Evolutionary conservation across 2,888 invertebrate species (phyloP).

Genomic region (Epirrhoe alternata): DNA sequence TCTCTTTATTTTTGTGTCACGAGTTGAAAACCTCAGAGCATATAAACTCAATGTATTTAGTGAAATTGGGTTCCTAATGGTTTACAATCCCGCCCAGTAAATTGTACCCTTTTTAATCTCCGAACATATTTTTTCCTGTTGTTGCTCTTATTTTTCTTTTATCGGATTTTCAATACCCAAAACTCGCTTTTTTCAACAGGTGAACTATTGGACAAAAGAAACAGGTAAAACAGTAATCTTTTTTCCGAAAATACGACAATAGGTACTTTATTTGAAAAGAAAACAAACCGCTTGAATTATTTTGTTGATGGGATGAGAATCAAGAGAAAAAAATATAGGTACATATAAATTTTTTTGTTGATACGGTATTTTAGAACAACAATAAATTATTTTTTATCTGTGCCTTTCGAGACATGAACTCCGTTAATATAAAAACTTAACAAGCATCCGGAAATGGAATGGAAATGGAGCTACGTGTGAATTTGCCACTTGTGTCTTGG

Average conservation of each 20-base stretch:
- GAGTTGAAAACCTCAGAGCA: too few relatives aligned
- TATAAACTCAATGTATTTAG: too few relatives aligned
- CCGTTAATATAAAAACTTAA: too few relatives aligned
- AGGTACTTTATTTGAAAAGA: not conserved
- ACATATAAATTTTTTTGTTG: not conserved
- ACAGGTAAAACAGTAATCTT: conserved; percentile 12
- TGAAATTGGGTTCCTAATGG: not conserved
- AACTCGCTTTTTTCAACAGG: conserved; percentile 7
- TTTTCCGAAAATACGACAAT: conserved; percentile 1
- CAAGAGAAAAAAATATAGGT: not conserved
- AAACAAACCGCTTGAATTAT: conserved; percentile 8
- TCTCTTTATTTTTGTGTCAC: too few relatives aligned
- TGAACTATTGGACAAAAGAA: conserved; percentile 14
- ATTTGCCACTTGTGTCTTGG: too few relatives aligned
- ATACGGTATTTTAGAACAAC: not conserved
- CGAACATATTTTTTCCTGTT: not conserved
- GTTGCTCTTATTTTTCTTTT: conserved; percentile 8
- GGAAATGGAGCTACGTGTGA: too few relatives aligned
- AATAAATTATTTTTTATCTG: not conserved
- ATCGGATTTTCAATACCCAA: conserved; percentile 12
- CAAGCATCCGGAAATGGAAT: too few relatives aligned
- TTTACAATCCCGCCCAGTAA: not conserved
- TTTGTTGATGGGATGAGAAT: not conserved
- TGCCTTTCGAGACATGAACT: not conserved
- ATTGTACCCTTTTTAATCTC: not conserved